A percentile compares a stretch with the other conserved stretches of the same genome.
Conservation (phyloP, 1,140 invertebrate species). For the Drosophila miranda region DNA sequence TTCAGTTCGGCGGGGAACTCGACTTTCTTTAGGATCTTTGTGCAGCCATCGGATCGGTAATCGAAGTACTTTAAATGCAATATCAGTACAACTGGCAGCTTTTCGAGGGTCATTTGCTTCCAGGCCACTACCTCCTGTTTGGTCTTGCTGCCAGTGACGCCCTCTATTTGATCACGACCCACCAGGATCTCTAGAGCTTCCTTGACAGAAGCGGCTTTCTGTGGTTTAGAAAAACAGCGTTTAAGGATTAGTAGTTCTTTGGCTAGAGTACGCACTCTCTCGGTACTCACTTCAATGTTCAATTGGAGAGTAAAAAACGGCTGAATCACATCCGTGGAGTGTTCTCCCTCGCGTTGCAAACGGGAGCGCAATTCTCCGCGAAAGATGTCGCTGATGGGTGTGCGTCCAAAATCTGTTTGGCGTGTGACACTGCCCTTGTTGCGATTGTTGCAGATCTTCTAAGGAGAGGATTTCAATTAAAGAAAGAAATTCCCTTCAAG, state of each 20-base stretch:
- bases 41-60: slow-evolving; percentile 91
- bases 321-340: slow-evolving; percentile 91
- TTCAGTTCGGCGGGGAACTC: slow-evolving; percentile 95
- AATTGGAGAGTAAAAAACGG: slow-evolving; percentile 97
- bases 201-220: slow-evolving; percentile 92
- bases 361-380: slow-evolving; percentile 93
- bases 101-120: slow-evolving; percentile 93
- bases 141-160: slow-evolving; percentile 90
- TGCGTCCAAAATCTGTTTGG: slow-evolving; percentile 90
- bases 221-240: slow-evolving; percentile 74
- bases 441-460: slow-evolving; percentile 86
- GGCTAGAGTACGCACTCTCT: too few relatives aligned
- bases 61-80: slow-evolving; percentile 95
- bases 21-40: slow-evolving; percentile 94
- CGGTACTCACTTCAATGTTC: slow-evolving; percentile 92
- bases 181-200: slow-evolving; percentile 94
- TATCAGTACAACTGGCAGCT: slow-evolving; percentile 92
- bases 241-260: not conserved
- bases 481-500: not conserved
- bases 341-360: slow-evolving; percentile 89
- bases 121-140: slow-evolving; percentile 91
- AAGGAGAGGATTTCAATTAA: not conserved
- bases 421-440: slow-evolving; percentile 94
- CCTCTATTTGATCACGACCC: slow-evolving; percentile 91
- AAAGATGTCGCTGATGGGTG: slow-evolving; percentile 96